Evolutionary conservation across 2,888 invertebrate genomes (phyloP).

Genomic region (Epistrophella euchroma): DNA sequence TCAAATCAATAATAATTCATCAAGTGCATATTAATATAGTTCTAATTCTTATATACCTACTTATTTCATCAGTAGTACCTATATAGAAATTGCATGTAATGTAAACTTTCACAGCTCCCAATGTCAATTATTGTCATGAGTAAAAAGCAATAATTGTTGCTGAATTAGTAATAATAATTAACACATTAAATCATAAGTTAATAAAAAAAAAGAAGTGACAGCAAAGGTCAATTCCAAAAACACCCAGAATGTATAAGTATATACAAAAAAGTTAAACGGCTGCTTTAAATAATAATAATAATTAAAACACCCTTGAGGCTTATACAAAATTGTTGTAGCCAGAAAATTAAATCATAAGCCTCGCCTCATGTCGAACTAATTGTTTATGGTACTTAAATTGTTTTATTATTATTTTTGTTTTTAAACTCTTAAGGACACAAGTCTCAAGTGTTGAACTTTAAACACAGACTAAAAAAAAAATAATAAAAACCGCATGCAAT

Average conservation of each 20-base stretch:
- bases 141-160: too few species aligned
- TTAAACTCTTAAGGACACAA: constrained; percentile 4
- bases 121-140: too few species aligned
- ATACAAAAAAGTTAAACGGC: not conserved
- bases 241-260: not conserved
- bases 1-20: too few species aligned
- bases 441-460: constrained; percentile 14
- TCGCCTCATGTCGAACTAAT: constrained; percentile 18
- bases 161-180: too few species aligned
- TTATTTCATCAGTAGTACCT: too few species aligned
- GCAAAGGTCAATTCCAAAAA: too few species aligned
- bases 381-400: not conserved
- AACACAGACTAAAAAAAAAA: not conserved
- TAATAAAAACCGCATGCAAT: not conserved
- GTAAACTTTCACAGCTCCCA: too few species aligned
- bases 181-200: too few species aligned
- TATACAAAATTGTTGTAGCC: constrained; percentile 20
- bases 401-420: not conserved
- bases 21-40: too few species aligned
- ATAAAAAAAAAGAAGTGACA: too few species aligned
- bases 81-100: too few species aligned
- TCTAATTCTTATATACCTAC: too few species aligned
- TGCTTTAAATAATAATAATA: not conserved
- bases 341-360: constrained; percentile 14
- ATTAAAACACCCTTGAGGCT: constrained; percentile 5